Evolutionary conservation across 2,113 vertebrate genomes (phyloP).

Genomic region (Neogobius melanostomus): DNA sequence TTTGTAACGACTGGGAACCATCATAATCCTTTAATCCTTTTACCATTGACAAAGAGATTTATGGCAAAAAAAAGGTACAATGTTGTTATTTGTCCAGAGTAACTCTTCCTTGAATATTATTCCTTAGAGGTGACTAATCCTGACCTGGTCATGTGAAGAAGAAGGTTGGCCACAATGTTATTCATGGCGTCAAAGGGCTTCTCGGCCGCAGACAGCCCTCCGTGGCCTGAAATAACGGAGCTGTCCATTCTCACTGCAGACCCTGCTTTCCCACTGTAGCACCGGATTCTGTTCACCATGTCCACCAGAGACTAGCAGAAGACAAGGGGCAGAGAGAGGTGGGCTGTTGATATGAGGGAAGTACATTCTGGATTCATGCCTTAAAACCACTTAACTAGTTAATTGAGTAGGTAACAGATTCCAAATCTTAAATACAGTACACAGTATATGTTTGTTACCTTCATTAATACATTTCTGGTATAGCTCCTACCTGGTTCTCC

Average conservation of each 20-base stretch:
- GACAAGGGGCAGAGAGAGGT: not conserved
- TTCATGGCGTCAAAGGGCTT: conserved; percentile 97
- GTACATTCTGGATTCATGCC: too few species aligned
- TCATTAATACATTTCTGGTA: not conserved
- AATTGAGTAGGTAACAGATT: too few species aligned
- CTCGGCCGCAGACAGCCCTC: conserved; percentile 69
- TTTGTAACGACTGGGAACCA: not conserved
- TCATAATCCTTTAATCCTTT: too few species aligned
- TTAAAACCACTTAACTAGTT: too few species aligned
- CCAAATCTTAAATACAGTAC: too few species aligned
- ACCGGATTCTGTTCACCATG: conserved; percentile 91
- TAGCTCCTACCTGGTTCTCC: conserved; percentile 86
- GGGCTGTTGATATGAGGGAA: not conserved
- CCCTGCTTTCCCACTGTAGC: conserved; percentile 76
- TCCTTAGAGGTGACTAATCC: not conserved
- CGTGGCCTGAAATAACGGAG: conserved; percentile 80
- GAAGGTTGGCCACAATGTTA: conserved; percentile 92
- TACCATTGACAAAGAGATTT: too few species aligned
- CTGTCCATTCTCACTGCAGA: conserved; percentile 79
- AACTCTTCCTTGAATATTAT: too few species aligned
- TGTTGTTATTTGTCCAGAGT: too few species aligned
- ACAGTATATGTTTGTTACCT: too few species aligned
- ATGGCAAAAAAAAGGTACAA: too few species aligned
- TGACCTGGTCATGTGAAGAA: conserved; percentile 93
- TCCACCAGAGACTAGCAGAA: conserved; percentile 86